A percentile compares a stretch with the other conserved stretches of the same genome.
Evolutionary conservation across 2,113 vertebrate species (phyloP).

Genomic region (Pseudorectes ferrugineus): DNA sequence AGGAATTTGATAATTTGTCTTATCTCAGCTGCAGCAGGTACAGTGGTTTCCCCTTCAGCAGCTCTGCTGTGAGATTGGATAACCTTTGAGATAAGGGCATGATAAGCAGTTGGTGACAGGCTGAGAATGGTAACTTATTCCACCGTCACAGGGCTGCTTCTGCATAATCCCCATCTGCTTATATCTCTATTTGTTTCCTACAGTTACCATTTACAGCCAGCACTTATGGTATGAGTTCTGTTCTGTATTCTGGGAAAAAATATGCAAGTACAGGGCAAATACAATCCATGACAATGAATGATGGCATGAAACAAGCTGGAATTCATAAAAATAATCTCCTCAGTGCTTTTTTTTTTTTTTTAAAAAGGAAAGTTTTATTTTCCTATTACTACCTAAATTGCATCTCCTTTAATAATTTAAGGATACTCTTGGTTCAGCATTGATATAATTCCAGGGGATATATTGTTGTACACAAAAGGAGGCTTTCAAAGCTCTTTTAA

Average conservation of each 20-base stretch:
- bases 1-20: not conserved
- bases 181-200: slow-evolving; percentile 35
- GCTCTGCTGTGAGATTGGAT: not conserved
- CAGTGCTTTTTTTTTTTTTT: not conserved
- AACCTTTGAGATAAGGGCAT: slow-evolving; percentile 18
- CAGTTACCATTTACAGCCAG: slow-evolving; percentile 56
- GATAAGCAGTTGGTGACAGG: slow-evolving; percentile 32
- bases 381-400: not conserved
- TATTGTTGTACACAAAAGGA: not conserved
- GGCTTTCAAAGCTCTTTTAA: not conserved
- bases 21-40: not conserved
- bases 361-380: not conserved
- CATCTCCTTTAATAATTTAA: not conserved
- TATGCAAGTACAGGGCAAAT: not conserved
- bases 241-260: slow-evolving; percentile 11
- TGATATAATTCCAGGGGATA: not conserved
- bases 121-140: slow-evolving; percentile 40
- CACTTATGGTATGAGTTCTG: slow-evolving; percentile 46
- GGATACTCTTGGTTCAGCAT: not conserved
- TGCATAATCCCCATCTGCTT: slow-evolving; percentile 56
- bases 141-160: slow-evolving; percentile 20
- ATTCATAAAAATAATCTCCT: not conserved
- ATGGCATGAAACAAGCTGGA: not conserved
- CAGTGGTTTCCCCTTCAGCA: not conserved
- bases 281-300: not conserved